Percentiles rank a stretch among this genome's conserved stretches.
These are phyloP conservation scores for Iselma pallidipennis DNA, from an alignment of 2,888 invertebrate genomes.

Conservation along the genomic window DNA sequence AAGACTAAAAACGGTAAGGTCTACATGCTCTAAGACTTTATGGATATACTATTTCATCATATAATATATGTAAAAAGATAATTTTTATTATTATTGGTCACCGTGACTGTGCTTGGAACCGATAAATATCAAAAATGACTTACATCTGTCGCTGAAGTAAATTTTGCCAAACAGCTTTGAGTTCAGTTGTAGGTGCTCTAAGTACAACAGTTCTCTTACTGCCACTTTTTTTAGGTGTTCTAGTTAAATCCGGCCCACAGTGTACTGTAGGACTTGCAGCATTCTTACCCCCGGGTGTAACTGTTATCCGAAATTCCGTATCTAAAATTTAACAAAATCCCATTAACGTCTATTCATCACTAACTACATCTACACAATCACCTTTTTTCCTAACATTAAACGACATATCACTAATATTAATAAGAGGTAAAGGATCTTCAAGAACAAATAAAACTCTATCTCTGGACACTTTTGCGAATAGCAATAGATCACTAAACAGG, in stretches of 20 bases:
- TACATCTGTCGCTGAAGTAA: conserved; percentile 85
- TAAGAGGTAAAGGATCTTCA: conserved; percentile 81
- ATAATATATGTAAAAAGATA: conserved; percentile 3
- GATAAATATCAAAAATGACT: conserved; percentile 50
- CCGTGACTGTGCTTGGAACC: conserved; percentile 16
- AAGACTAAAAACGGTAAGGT: too few species aligned
- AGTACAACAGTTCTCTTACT: conserved; percentile 72
- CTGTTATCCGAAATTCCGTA: conserved; percentile 82
- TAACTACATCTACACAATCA: conserved; percentile 45
- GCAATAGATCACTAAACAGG: conserved; percentile 79
- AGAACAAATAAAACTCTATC: conserved; percentile 86
- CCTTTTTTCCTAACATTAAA: conserved; percentile 86
- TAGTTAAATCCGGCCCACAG: conserved; percentile 68
- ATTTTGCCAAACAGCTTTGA: conserved; percentile 91
- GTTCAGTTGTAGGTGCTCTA: conserved; percentile 79
- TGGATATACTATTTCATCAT: conserved; percentile 32
- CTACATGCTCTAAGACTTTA: conserved; percentile 29
- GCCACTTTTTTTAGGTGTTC: conserved; percentile 66
- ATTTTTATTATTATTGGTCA: not conserved
- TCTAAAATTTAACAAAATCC: conserved; percentile 57
- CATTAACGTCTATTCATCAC: not conserved
- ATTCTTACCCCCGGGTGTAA: conserved; percentile 66
- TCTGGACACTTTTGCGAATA: conserved; percentile 84
- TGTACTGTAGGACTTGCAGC: conserved; percentile 75
- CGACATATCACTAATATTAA: conserved; percentile 78